Evolutionary conservation across 2,113 vertebrate species (phyloP).

Genomic region (Menidia beryllina): DNA sequence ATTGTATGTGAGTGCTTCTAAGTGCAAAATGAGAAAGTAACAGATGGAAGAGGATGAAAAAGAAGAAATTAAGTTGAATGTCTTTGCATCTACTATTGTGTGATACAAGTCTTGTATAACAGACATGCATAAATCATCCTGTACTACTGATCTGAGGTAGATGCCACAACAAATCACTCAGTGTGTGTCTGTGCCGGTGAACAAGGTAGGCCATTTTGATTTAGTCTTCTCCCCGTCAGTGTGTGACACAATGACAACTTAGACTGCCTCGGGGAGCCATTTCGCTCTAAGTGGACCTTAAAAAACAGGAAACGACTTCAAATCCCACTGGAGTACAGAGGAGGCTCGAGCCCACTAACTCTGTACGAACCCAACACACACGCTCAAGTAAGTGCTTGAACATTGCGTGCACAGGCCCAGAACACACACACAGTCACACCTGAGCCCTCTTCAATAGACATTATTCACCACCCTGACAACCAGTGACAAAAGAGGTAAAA

Average conservation of each 20-base stretch:
- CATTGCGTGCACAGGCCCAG: constrained; percentile 52
- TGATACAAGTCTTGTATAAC: background rate
- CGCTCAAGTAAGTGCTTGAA: constrained; percentile 25
- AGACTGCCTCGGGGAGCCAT: constrained; percentile 62
- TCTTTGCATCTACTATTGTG: background rate
- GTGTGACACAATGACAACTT: constrained; percentile 71
- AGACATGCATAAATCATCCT: background rate
- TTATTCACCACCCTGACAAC: constrained; percentile 73
- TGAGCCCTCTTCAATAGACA: constrained; percentile 72
- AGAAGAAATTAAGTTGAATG: background rate
- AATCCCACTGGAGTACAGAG: constrained; percentile 59
- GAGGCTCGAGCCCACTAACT: constrained; percentile 76
- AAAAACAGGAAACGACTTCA: constrained; percentile 79
- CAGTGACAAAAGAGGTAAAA: constrained; percentile 68
- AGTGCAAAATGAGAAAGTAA: constrained; percentile 19
- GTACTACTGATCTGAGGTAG: background rate
- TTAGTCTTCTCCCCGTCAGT: constrained; percentile 61
- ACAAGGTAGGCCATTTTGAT: constrained; percentile 64
- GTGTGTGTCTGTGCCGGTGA: constrained; percentile 24
- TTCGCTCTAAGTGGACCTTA: constrained; percentile 73
- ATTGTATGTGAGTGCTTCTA: constrained; percentile 34
- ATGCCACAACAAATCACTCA: constrained; percentile 1
- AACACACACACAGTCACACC: constrained; percentile 72
- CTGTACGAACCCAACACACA: constrained; percentile 68
- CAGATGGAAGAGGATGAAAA: constrained; percentile 2